Evolutionary conservation across 1,140 invertebrate genomes (phyloP).

Genomic region (Galleria mellonella): DNA sequence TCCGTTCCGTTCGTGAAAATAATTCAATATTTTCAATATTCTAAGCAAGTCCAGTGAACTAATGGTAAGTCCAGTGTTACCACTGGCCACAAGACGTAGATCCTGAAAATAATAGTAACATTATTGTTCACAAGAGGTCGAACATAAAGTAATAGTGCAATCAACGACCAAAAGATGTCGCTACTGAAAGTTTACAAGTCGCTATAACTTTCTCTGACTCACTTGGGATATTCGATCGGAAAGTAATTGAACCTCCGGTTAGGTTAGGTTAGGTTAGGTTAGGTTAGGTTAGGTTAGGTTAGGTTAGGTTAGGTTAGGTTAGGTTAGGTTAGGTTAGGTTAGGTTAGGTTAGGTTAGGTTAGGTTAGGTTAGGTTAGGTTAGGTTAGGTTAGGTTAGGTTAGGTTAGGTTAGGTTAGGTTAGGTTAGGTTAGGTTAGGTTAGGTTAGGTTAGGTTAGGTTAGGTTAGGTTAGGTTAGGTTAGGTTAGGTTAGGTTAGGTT

Average conservation of each 20-base stretch:
- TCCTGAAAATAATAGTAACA: no score
- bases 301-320: not conserved
- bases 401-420: not conserved
- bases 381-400: not conserved
- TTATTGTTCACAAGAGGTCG: no score
- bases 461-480: constrained; percentile 16
- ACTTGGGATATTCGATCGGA: no score
- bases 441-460: constrained; percentile 21
- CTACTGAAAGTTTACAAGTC: no score
- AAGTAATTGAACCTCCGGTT: not conserved
- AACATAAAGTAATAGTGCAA: no score
- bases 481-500: constrained; percentile 17
- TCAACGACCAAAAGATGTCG: no score
- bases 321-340: not conserved
- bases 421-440: constrained; percentile 6
- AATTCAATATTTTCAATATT: no score
- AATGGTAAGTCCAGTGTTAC: no score
- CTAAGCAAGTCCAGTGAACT: no score
- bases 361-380: not conserved
- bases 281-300: not conserved
- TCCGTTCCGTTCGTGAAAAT: no score
- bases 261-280: not conserved
- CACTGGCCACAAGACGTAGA: no score
- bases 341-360: not conserved
- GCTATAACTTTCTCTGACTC: no score